Percentiles rank a stretch among this genome's conserved stretches.
Conservation (phyloP, 2,888 invertebrate genomes). For the Achlya flavicornis region DNA sequence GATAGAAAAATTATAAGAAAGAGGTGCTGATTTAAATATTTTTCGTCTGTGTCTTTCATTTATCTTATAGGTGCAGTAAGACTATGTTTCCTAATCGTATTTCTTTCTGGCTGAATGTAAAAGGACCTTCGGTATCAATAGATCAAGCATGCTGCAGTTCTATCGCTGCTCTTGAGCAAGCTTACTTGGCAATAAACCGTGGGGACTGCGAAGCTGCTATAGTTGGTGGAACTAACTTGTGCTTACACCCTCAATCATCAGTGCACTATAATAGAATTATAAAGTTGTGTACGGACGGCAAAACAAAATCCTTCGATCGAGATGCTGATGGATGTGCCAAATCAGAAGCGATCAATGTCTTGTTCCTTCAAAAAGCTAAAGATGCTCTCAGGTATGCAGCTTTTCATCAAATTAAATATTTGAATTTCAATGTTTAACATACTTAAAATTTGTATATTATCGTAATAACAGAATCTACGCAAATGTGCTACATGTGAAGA, state of each 20-base stretch:
- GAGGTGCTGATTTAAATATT: too few relatives aligned
- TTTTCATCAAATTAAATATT: too few relatives aligned
- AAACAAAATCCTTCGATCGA: constrained; percentile 92
- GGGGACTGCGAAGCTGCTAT: constrained; percentile 77
- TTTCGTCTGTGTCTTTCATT: too few relatives aligned
- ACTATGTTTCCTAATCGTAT: constrained; percentile 23
- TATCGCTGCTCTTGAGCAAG: constrained; percentile 49
- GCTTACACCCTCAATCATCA: constrained; percentile 52
- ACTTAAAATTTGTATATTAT: neutral
- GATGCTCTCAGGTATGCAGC: constrained; percentile 41
- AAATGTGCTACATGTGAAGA: constrained; percentile 87
- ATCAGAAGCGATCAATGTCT: constrained; percentile 86
- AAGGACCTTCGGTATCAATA: constrained; percentile 53
- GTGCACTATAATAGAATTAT: constrained; percentile 29
- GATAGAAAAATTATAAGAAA: too few relatives aligned
- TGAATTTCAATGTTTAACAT: too few relatives aligned
- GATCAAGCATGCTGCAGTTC: constrained; percentile 52
- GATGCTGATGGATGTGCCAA: constrained; percentile 87
- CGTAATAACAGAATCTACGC: constrained; percentile 80
- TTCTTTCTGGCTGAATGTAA: constrained; percentile 57
- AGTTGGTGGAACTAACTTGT: constrained; percentile 77
- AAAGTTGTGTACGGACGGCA: constrained; percentile 88
- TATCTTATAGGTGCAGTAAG: neutral
- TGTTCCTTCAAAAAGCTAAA: constrained; percentile 86
- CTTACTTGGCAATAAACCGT: constrained; percentile 42